These are phyloP conservation scores for Aleiodes leptofemur DNA, from an alignment of 2,888 invertebrate genomes.

Conservation along the genomic window DNA sequence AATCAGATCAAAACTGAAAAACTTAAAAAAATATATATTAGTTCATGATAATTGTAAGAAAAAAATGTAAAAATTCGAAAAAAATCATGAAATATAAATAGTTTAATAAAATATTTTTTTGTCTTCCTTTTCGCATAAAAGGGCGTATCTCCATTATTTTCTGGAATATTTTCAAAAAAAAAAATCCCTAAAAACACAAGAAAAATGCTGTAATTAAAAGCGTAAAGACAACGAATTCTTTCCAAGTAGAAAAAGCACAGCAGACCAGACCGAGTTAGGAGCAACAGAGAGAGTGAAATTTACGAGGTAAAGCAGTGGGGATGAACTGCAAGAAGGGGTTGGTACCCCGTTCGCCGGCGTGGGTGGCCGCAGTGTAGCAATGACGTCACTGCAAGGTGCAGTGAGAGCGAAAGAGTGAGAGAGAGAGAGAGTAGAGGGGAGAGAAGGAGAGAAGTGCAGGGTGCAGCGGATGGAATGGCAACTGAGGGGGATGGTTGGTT, in stretches of 20 bases:
- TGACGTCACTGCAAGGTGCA: constrained; percentile 71
- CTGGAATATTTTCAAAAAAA: background rate
- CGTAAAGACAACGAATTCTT: no score
- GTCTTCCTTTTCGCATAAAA: no score
- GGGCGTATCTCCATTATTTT: no score
- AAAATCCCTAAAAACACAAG: background rate
- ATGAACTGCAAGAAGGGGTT: constrained; percentile 58
- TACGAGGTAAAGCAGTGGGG: constrained; percentile 1
- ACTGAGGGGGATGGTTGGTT: constrained; percentile 51
- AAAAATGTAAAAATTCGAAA: no score
- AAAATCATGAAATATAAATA: no score
- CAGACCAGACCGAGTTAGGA: background rate
- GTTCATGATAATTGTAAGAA: no score
- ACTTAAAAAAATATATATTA: no score
- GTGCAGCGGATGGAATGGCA: constrained; percentile 58
- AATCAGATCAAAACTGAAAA: no score
- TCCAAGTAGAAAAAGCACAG: background rate
- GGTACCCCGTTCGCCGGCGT: constrained; percentile 55
- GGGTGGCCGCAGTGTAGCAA: constrained; percentile 58
- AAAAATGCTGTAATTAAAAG: no score
- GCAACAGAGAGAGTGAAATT: background rate
- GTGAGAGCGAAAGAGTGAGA: constrained; percentile 17
- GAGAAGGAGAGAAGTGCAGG: constrained; percentile 6
- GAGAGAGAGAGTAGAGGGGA: background rate
- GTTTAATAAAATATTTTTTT: no score